Evolutionary conservation across 2,113 vertebrate genomes (phyloP), one percentile per base, ranked within the genome.

Genomic region (Silurus glanis): DNA sequence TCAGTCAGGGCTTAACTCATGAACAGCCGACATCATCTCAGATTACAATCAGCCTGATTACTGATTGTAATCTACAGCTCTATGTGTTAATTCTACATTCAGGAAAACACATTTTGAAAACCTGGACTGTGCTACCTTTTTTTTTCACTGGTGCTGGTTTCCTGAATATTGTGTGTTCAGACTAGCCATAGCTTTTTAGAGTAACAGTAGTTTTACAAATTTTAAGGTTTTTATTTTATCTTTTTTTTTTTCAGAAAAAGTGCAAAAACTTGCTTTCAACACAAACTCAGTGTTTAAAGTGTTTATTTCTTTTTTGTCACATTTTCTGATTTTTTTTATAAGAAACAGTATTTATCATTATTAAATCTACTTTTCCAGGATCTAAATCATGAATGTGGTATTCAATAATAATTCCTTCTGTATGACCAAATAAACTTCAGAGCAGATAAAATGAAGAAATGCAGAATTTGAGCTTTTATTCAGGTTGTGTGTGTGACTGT

Each of bases 81-180:
- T 78, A 56, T 6, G 9, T 86, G 59, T 62, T 87, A 47, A 45
- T 83, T 64, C 25, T 10, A 76, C 71, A 87, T 47, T 84, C 84
- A 90, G 87, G 78, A 81, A 84, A 82, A 82, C n/a, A 69, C 19
- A 67, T 81, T 83, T 49, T 78, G 69, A 58, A 80, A 19, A 74
- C 62, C 85, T 53, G 71, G 80, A 88, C 86, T 84, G 64, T 49
- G 75, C 61, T 84, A 62, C 37, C 3, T 49, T 59, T 82, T 80
- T 87, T 62, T 80, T 82, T 88, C 82, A 74, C 79, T 91, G 91
- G 90, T 92, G 90, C 89, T 92, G 87, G 88, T 87, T 86, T 82
- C 79, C 85, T 82, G 82, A 87, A 83, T 80, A 85, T 71, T 62
- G 59, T 83, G 59, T 87, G 64, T 86, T 87, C 87, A 90, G 82